A percentile compares a stretch with the other conserved stretches of the same genome.
Evolutionary conservation across 2,888 invertebrate genomes (phyloP).

Genomic region (Sylvicola cinctus): DNA sequence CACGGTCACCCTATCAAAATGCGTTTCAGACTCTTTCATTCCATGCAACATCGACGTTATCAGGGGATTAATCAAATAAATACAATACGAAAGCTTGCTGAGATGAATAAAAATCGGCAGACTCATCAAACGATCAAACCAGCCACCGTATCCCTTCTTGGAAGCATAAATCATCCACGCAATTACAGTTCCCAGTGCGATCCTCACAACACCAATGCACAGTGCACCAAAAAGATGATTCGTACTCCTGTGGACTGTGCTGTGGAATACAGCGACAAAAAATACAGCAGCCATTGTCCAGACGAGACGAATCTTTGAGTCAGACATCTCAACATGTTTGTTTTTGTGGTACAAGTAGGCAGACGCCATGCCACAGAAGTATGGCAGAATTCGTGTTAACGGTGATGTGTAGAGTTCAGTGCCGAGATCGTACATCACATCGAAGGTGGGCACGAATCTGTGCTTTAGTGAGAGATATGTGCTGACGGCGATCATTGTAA

Average conservation of each 20-base stretch:
- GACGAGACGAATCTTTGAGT: no score
- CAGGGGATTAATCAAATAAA: conserved; percentile 36
- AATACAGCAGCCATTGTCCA: conserved; percentile 19
- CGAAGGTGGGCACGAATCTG: conserved; percentile 13
- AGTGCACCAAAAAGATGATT: conserved; percentile 26
- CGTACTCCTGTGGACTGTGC: conserved; percentile 23
- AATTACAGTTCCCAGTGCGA: conserved; percentile 31
- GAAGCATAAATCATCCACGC: conserved; percentile 36
- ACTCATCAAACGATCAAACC: conserved; percentile 18
- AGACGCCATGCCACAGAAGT: conserved; percentile 26
- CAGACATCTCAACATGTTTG: no score
- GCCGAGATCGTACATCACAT: conserved; percentile 20
- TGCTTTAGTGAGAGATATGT: conserved; percentile 1
- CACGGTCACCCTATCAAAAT: conserved; percentile 23
- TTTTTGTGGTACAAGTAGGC: conserved; percentile 24
- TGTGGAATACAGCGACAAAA: conserved; percentile 20
- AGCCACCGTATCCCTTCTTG: conserved; percentile 27
- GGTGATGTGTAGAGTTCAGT: conserved; percentile 29
- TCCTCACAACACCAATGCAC: conserved; percentile 29
- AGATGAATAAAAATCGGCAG: conserved; percentile 20
- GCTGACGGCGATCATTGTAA: conserved; percentile 2
- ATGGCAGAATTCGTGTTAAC: conserved; percentile 29
- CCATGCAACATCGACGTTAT: conserved; percentile 28
- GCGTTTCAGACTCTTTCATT: conserved; percentile 18
- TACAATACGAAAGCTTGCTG: conserved; percentile 34